Base-by-base conservation (phyloP, 2,888 invertebrate species). In the Melikaiella ostensackeni region DNA sequence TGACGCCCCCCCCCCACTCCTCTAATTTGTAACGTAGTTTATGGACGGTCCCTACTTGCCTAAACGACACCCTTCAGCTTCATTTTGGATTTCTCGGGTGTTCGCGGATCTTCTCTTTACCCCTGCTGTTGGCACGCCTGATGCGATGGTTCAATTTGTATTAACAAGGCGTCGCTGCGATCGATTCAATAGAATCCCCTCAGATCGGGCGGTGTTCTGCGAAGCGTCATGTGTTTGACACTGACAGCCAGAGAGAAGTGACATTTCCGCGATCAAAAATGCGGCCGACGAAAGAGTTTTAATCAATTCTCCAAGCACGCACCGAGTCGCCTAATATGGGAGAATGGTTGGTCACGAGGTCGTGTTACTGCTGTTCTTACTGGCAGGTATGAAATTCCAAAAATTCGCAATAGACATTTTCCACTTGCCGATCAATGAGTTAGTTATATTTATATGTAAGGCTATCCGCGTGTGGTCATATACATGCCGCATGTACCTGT, bases 331-430 rank as follows among this genome's bases (percentile, higher is more conserved):
- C 84, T 90, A 90, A 89, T 90, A 90, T 90, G 90, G 90, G 85
- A 90, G 89, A 86, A 90, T 90, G 90, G 87, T 88, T 81, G 87
- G 82, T 82, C 86, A 86, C 86, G 86, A 86, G 82, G 85, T 88
- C 82, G 85, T 88, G 83, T 85, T 87, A 84, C 87, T 90, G 87
- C 88, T 90, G 84, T 85, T 90, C 84, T 84, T 88, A 83, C 85
- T 90, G 84, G 84, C 90, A 89, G 90, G 90, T 90, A 86, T 87
- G 77, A 35, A n/a, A 30, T 70, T 50, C 5, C 16, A 16, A 33
- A 70, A 70, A 70, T 70, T 50, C 50, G 5, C 70, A n/a, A 70
- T 46, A 70, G 70, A 70, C 70, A 70, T 77, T 79, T 79, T 19
- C 30, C 77, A 84, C 76, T 81, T 81, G 74, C 79, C 83, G 83